Base-by-base conservation (phyloP, 2,113 vertebrate species). In the Aplodontia rufa region DNA sequence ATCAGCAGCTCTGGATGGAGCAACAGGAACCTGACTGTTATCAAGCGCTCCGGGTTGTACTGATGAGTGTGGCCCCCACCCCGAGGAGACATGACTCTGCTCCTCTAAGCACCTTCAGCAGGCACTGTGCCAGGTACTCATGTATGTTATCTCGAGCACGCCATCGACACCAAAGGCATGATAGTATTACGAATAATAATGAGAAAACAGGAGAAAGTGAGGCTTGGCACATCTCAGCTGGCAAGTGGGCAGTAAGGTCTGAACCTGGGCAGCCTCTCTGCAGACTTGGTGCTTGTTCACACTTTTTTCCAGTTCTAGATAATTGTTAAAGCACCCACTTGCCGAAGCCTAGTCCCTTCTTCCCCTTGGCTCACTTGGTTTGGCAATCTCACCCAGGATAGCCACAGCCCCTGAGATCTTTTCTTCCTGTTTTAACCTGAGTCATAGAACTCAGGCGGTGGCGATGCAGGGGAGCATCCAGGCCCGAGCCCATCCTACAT, bases 401-500 rank as follows among this genome's bases (percentile, higher is more conserved):
- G 22, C 35, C 53, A 6, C n/a, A 49, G 53, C 12, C 9, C 24
- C 26, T 51, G n/a, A 24, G 60, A 42, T 42, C 13, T 79, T 37
- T 35, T 6, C 8, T n/a, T 42, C 58, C 28, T 6, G 24, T 60
- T 79, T 58, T 64, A 71, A 72, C 53, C 32, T 37, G 64, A 24
- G 45, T 9, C 13, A 45, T 6, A 7, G 58, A 90, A 51, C 22
- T 80, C 68, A 35, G 26, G 11, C 12, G 32, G 6, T 35, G 32
- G 40, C 6, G 16, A 49, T 66, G 24, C 24, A 7, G 13, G 20
- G 35, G n/a, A 42, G 22, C 35, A 20, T 87, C 58, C 8, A 62
- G 40, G n/a, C 8, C 53, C n/a, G 7, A 1, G 32, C 3, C 17
- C 2, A 28, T 32, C 2, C 3, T 3, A 17, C 53, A 4, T 1